Percentiles rank a stretch among this genome's conserved stretches.
Evolutionary conservation across 2,888 invertebrate species (phyloP).

Genomic region (Lepidochrysops patricia): DNA sequence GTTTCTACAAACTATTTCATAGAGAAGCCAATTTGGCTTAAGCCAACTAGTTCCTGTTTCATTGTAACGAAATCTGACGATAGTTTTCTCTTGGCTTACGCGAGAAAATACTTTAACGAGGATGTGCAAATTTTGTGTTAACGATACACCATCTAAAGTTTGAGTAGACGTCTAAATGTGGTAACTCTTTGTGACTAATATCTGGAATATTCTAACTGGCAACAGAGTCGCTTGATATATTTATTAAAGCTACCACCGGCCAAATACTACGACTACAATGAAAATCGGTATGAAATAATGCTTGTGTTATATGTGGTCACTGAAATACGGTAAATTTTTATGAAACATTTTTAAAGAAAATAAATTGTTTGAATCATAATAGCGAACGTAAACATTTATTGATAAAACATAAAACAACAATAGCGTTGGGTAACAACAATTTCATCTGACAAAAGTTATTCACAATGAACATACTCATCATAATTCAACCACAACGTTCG

Average conservation of each 20-base stretch:
- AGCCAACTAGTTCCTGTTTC: neutral
- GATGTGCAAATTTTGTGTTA: neutral
- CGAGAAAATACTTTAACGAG: neutral
- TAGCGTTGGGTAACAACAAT: constrained; percentile 43
- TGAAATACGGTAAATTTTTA: too few species aligned
- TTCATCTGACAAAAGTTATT: constrained; percentile 54
- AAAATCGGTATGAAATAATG: too few species aligned
- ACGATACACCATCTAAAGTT: neutral
- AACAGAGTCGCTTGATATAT: too few species aligned
- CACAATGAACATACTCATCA: constrained; percentile 51
- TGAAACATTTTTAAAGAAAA: too few species aligned
- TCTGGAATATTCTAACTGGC: too few species aligned
- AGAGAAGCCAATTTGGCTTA: neutral
- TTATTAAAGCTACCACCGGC: too few species aligned
- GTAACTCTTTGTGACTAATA: too few species aligned
- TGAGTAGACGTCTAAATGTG: too few species aligned
- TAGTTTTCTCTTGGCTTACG: neutral
- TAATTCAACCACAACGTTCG: constrained; percentile 49
- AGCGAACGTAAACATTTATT: neutral
- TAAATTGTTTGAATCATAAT: too few species aligned
- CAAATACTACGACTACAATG: too few species aligned
- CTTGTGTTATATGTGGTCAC: too few species aligned
- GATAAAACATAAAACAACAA: constrained; percentile 34
- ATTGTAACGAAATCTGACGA: constrained; percentile 2
- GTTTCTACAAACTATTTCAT: neutral